phyloP scores from a whole-genome alignment of 2,888 invertebrate species.

The Euplexia lucipara region DNA sequence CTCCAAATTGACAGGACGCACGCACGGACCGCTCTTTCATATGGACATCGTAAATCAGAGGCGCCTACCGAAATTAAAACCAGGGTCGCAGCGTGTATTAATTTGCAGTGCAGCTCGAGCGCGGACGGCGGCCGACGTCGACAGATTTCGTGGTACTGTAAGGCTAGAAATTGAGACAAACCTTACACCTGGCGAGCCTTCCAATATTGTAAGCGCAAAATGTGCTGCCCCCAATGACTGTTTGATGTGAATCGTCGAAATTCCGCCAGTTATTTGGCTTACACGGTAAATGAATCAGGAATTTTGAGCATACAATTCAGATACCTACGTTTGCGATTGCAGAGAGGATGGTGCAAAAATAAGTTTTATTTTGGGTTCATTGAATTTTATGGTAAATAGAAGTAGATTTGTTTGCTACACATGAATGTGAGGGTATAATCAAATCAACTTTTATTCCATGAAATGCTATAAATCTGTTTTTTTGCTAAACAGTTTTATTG shows the following conservation, averaged over 20 bases:
- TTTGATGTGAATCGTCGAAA: constrained; percentile 51
- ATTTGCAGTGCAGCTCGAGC: constrained; percentile 76
- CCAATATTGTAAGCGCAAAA: constrained; percentile 53
- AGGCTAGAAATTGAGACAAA: constrained; percentile 77
- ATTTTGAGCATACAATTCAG: constrained; percentile 51
- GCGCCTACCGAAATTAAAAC: constrained; percentile 86
- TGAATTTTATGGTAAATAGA: constrained; percentile 55
- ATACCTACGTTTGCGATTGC: constrained; percentile 42
- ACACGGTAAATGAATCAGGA: constrained; percentile 54
- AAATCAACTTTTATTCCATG: constrained; percentile 46
- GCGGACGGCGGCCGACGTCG: constrained; percentile 74
- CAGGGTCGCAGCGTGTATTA: constrained; percentile 81
- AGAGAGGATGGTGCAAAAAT: constrained; percentile 52
- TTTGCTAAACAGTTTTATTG: constrained; percentile 37
- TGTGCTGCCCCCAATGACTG: constrained; percentile 35
- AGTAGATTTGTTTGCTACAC: constrained; percentile 48
- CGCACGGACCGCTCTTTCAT: constrained; percentile 83
- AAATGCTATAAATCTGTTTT: constrained; percentile 38
- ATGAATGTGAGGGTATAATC: constrained; percentile 39
- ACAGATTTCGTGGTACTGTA: constrained; percentile 83
- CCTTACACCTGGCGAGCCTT: constrained; percentile 74
- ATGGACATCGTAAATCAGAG: constrained; percentile 87
- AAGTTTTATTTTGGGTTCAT: constrained; percentile 54
- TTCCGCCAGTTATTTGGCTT: constrained; percentile 36
- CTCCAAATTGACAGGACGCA: constrained; percentile 78